Evolutionary conservation across 1,140 invertebrate species (phyloP), one percentile per base, ranked within the genome.

Genomic region (Drosophila repleta): DNA sequence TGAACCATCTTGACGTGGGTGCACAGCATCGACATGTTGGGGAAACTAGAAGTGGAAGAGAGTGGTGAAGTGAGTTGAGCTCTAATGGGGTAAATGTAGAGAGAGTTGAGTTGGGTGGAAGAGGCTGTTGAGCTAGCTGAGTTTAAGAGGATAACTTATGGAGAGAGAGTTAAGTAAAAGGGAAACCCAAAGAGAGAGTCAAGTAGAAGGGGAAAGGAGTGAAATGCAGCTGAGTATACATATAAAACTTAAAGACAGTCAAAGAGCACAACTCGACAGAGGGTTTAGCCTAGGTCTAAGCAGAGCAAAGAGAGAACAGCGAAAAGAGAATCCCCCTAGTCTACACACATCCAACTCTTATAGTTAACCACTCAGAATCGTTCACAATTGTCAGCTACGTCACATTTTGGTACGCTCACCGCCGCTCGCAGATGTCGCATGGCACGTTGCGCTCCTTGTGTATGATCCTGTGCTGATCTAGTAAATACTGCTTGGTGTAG

Each of bases 401-500:
- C 26, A 49, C 53, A 10, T n/a, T 35, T 35, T 13, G 10, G 1
- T 35, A 41, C 37, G 1, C 67, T 48, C n/a, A 90, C 90, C 82
- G 70, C 29, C 85, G 74, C 0, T 80, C 76, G 18, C 90, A 90
- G 0, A 87, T 53, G 3, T 80, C 55, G 37, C 90, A 90, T 6
- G 73, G 72, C 43, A 80, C 66, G 26, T 70, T 87, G 6, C 90
- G 74, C 32, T 90, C 81, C 41, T 87, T 75, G 70, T 90, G 90
- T 18, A 78, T 90, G 6, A 87, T 63, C 4, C 74, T 55, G 52
- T 90, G 90, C 68, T 90, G 81, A 32, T 90, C 84, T 32, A 90
- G 45, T 29, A 91, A 73, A 81, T 90, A 90, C 64, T 82, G 76
- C 32, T 89, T 90, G 2, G 85, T 82, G 26, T 83, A 90, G 3